Conservation (phyloP, 2,797 vertebrate species). For the Ispidina picta region DNA sequence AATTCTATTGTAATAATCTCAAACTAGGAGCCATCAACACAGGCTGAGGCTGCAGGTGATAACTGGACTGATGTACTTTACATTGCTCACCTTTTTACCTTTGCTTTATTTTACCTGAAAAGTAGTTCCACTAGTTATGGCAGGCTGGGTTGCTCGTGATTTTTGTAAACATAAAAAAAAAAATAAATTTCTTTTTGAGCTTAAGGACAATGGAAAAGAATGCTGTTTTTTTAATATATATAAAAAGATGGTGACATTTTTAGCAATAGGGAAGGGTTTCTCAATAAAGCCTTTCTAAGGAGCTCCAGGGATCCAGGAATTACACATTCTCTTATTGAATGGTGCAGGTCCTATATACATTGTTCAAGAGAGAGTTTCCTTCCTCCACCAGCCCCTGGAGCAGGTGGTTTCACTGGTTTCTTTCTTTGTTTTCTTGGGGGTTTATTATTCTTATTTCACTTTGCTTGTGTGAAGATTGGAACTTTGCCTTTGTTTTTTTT, state of each 20-base stretch:
- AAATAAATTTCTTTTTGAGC: background rate
- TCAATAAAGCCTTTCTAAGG: background rate
- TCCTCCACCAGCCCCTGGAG: background rate
- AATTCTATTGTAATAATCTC: background rate
- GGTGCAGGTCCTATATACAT: background rate
- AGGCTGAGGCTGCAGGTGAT: background rate
- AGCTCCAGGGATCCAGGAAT: constrained; percentile 29
- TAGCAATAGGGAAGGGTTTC: background rate
- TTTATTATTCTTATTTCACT: background rate
- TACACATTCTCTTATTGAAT: constrained; percentile 1
- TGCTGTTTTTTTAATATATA: background rate
- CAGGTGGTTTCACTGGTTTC: background rate
- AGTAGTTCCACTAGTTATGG: background rate
- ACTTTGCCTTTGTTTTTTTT: background rate
- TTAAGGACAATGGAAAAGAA: background rate
- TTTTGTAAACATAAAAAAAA: background rate
- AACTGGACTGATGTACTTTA: background rate
- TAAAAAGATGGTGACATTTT: background rate
- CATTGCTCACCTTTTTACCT: background rate
- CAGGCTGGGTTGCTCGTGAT: background rate
- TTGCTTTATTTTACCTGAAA: background rate
- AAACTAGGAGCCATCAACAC: background rate
- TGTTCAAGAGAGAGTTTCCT: constrained; percentile 17
- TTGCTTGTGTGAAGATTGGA: background rate
- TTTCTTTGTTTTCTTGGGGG: constrained; percentile 25